These are phyloP conservation scores for Meganola albula DNA, from an alignment of 2,888 invertebrate genomes.

Conservation along the genomic window DNA sequence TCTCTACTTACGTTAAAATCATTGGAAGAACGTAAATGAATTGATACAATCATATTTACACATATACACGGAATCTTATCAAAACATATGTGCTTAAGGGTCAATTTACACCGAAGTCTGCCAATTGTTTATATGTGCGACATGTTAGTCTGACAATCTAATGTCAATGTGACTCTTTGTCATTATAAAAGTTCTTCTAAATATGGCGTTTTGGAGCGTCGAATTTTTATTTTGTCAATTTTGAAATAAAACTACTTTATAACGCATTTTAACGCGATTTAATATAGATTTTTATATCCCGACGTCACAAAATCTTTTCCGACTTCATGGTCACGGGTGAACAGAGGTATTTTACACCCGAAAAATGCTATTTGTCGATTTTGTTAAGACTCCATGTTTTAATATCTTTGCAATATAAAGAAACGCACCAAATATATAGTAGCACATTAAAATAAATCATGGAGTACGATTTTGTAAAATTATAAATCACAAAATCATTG, in stretches of 20 bases:
- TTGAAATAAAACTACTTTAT: neutral
- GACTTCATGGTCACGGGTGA: neutral
- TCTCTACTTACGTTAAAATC: conserved; percentile 35
- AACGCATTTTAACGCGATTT: neutral
- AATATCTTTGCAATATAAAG: conserved; percentile 6
- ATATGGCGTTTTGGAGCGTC: neutral
- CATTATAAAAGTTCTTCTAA: neutral
- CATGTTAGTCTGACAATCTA: too few species aligned
- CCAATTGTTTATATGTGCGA: neutral
- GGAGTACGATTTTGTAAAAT: conserved; percentile 9
- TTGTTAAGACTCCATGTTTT: neutral
- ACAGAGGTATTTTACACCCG: neutral
- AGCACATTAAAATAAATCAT: conserved; percentile 31
- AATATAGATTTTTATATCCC: too few species aligned
- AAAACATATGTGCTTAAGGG: conserved; percentile 7
- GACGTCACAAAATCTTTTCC: neutral
- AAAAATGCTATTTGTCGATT: neutral
- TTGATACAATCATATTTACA: conserved; percentile 27
- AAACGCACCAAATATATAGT: conserved; percentile 46
- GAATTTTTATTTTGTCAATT: neutral
- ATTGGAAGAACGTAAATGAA: conserved; percentile 48
- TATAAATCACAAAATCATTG: neutral
- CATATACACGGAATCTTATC: conserved; percentile 9
- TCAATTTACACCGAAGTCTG: neutral
- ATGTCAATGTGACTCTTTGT: neutral